phyloP scores from a whole-genome alignment of 2,113 vertebrate genomes.

The Tautogolabrus adspersus region DNA sequence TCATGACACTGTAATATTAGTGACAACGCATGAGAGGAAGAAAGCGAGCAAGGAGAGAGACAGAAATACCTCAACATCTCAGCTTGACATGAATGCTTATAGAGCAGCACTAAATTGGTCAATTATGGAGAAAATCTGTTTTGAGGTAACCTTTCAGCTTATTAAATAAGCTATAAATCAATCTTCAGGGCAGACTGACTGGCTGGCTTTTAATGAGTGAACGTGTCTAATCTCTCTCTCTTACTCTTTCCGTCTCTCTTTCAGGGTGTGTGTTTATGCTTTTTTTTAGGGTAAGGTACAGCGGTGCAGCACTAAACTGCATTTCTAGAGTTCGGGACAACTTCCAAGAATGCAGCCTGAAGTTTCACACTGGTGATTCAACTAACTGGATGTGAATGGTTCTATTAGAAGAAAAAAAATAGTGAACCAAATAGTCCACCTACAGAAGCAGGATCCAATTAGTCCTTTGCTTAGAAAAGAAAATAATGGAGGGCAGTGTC shows the following conservation, averaged over 20 bases:
- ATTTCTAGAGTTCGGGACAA: slow-evolving; percentile 6
- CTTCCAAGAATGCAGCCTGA: slow-evolving; percentile 14
- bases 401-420: slow-evolving; percentile 37
- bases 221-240: slow-evolving; percentile 46
- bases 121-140: slow-evolving; percentile 79
- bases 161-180: slow-evolving; percentile 81
- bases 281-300: neutral
- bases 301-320: no score
- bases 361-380: slow-evolving; percentile 32
- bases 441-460: slow-evolving; percentile 70
- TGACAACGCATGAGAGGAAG: slow-evolving; percentile 34
- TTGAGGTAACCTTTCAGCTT: slow-evolving; percentile 79
- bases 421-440: slow-evolving; percentile 46
- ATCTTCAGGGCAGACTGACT: slow-evolving; percentile 71
- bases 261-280: neutral
- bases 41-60: slow-evolving; percentile 19
- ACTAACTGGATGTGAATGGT: slow-evolving; percentile 34
- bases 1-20: slow-evolving; percentile 55
- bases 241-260: slow-evolving; percentile 36
- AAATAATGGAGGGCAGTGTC: slow-evolving; percentile 68
- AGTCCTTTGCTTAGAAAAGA: slow-evolving; percentile 54
- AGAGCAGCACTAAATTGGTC: slow-evolving; percentile 73
- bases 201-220: slow-evolving; percentile 68
- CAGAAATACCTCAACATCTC: slow-evolving; percentile 67
- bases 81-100: slow-evolving; percentile 76